Percentiles rank a stretch among this genome's conserved stretches.
phyloP scores from a whole-genome alignment of 1,140 invertebrate genomes.

The Psilanteris sp. region DNA sequence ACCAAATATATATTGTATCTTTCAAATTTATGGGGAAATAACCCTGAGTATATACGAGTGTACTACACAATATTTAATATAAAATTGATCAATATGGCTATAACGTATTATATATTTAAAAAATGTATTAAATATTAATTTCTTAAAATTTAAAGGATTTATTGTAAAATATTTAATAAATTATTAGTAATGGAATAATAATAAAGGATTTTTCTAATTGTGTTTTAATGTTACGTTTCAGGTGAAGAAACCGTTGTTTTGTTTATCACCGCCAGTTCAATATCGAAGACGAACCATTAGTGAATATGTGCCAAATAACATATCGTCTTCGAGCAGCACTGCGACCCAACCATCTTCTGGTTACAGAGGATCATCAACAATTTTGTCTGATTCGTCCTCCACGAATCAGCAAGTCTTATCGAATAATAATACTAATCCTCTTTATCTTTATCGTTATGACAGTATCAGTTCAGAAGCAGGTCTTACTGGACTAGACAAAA shows the following conservation, averaged over 20 bases:
- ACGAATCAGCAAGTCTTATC: slow-evolving; percentile 82
- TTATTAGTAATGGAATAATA: too few relatives aligned
- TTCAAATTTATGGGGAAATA: too few relatives aligned
- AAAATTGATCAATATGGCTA: too few relatives aligned
- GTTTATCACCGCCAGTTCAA: slow-evolving; percentile 82
- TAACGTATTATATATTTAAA: too few relatives aligned
- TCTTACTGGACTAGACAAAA: slow-evolving; percentile 80
- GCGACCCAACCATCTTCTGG: slow-evolving; percentile 90
- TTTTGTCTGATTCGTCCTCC: slow-evolving; percentile 88
- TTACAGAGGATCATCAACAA: slow-evolving; percentile 90
- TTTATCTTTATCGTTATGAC: slow-evolving; percentile 91
- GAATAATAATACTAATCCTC: slow-evolving; percentile 82
- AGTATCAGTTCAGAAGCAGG: slow-evolving; percentile 86
- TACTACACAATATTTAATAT: too few relatives aligned
- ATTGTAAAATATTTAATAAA: too few relatives aligned
- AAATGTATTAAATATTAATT: too few relatives aligned
- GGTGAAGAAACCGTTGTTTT: slow-evolving; percentile 83
- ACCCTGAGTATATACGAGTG: too few relatives aligned
- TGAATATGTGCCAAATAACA: slow-evolving; percentile 81
- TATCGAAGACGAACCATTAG: slow-evolving; percentile 77
- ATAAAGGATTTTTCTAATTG: too few relatives aligned
- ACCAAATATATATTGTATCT: too few relatives aligned
- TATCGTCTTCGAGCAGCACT: slow-evolving; percentile 87
- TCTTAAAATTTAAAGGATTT: too few relatives aligned
- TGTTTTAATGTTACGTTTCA: too few relatives aligned